Conservation (phyloP, 2,888 invertebrate genomes). For the Atethmia centrago region DNA sequence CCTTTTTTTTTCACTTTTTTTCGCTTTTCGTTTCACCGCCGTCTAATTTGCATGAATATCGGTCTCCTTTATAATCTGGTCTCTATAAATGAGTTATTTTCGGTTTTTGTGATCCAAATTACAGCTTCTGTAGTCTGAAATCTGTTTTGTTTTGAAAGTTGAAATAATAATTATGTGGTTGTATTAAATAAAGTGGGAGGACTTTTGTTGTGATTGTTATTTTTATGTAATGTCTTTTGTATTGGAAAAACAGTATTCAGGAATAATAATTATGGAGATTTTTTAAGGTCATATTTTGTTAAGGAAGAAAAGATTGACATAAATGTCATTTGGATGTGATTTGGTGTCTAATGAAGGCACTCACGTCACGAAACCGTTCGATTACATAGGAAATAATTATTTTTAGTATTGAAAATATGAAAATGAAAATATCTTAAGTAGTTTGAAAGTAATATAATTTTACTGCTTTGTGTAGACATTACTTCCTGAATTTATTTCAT, state of each 20-base stretch:
- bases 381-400: no score
- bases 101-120: slow-evolving; percentile 41
- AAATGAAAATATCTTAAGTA: no score
- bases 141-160: slow-evolving; percentile 25
- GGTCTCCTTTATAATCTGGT: slow-evolving; percentile 58
- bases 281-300: slow-evolving; percentile 1
- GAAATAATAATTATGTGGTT: background rate
- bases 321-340: background rate
- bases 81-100: slow-evolving; percentile 65
- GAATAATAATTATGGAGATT: background rate
- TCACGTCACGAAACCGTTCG: no score
- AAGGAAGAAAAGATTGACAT: background rate
- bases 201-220: background rate
- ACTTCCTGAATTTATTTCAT: no score
- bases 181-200: background rate
- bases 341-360: rapidly evolving
- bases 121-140: slow-evolving; percentile 23
- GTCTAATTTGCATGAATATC: slow-evolving; percentile 70
- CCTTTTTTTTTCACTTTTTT: no score
- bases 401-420: no score
- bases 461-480: no score
- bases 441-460: no score
- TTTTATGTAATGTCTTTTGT: background rate
- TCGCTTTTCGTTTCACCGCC: slow-evolving; percentile 54
- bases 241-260: background rate